A percentile compares a stretch with the other conserved stretches of the same genome.
These are phyloP conservation scores for Conchocele bisecta DNA, from an alignment of 2,888 invertebrate genomes.

Conservation along the genomic window DNA sequence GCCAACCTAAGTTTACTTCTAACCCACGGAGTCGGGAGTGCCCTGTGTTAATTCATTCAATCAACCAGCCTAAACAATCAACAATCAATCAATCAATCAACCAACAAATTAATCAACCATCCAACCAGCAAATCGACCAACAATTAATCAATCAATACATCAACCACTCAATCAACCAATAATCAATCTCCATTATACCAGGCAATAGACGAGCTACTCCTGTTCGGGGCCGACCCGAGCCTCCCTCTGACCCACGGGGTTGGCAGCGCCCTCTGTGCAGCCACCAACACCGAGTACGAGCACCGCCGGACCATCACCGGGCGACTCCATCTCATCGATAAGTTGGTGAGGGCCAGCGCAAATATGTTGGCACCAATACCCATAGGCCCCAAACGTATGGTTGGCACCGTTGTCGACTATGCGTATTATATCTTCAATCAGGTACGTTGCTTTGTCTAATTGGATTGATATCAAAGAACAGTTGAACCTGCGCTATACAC, in stretches of 20 bases:
- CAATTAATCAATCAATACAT: no score
- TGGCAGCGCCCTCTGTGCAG: constrained; percentile 82
- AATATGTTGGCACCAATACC: constrained; percentile 79
- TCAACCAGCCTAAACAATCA: no score
- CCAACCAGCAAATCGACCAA: no score
- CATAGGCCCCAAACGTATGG: constrained; percentile 79
- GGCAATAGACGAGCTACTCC: constrained; percentile 80
- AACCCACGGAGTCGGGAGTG: constrained; percentile 81
- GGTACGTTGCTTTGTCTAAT: no score
- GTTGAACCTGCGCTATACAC: neutral
- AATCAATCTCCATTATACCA: no score
- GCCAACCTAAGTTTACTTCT: constrained; percentile 79
- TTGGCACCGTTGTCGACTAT: constrained; percentile 82
- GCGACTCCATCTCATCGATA: constrained; percentile 79
- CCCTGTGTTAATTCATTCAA: no score
- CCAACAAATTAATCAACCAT: no score
- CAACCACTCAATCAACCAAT: no score
- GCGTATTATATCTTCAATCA: constrained; percentile 82
- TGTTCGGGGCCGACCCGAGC: constrained; percentile 78
- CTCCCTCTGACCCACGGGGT: constrained; percentile 80
- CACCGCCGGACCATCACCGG: constrained; percentile 73
- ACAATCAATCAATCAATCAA: no score
- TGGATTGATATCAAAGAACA: no score
- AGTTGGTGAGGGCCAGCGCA: constrained; percentile 79
- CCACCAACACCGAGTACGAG: constrained; percentile 80